Evolutionary conservation across 2,888 invertebrate species (phyloP).

Genomic region (Rhaphigaster nebulosa): DNA sequence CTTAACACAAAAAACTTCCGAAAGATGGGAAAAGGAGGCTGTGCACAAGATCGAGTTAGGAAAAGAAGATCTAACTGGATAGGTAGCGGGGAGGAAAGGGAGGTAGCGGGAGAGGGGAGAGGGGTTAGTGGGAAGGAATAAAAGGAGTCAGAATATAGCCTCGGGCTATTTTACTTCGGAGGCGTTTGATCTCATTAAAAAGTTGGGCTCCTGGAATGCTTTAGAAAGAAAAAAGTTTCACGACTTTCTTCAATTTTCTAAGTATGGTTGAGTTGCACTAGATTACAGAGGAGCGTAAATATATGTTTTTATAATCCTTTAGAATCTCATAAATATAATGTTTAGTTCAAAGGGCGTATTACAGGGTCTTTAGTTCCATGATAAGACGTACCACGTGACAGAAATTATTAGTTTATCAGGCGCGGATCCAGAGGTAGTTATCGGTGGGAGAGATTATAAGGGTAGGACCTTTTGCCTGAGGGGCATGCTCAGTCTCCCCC

Average conservation of each 20-base stretch:
- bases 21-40: not conserved
- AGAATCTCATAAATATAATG: not conserved
- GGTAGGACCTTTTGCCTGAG: no score
- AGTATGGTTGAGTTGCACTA: not conserved
- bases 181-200: slow-evolving; percentile 28
- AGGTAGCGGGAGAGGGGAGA: no score
- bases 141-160: not conserved
- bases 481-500: no score
- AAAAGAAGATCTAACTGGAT: not conserved
- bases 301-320: not conserved
- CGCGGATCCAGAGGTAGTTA: no score
- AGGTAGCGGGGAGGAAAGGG: not conserved
- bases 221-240: not conserved
- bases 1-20: not conserved
- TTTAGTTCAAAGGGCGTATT: no score
- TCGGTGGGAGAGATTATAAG: no score
- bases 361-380: no score
- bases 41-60: not conserved
- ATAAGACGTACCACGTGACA: no score
- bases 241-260: not conserved
- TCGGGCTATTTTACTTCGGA: not conserved
- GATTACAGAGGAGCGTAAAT: not conserved
- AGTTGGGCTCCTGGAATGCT: not conserved
- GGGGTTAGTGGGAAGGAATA: not conserved
- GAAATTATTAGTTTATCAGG: no score